Percentiles rank a stretch among this genome's conserved stretches.
These are phyloP conservation scores for Aphidius ervi DNA, from an alignment of 1,140 invertebrate species.

Conservation along the genomic window DNA sequence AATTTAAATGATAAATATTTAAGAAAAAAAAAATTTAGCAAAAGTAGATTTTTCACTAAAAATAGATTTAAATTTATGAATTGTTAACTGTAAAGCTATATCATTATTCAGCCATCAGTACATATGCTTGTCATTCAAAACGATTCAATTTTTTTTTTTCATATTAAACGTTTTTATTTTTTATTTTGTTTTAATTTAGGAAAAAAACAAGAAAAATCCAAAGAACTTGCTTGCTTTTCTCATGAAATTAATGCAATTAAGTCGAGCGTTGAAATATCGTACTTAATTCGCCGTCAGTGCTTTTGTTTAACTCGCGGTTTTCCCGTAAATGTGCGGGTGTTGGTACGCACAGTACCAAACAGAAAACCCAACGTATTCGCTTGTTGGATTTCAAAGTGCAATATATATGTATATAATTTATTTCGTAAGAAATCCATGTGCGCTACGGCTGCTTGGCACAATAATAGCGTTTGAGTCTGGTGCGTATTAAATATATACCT, in stretches of 20 bases:
- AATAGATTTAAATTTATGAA: no score
- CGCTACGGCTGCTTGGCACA: conserved; percentile 8
- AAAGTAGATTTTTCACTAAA: no score
- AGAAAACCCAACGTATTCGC: conserved; percentile 11
- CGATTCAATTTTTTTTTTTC: no score
- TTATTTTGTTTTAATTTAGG: no score
- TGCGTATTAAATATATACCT: conserved; percentile 1
- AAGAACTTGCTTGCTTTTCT: conserved; percentile 21
- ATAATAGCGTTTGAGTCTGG: conserved; percentile 10
- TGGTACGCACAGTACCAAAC: conserved; percentile 9
- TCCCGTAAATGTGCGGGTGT: conserved; percentile 15
- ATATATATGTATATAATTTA: conserved; percentile 16
- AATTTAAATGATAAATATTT: no score
- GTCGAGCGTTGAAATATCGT: conserved; percentile 43
- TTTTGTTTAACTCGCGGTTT: conserved; percentile 35
- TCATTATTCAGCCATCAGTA: no score
- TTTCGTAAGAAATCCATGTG: conserved; percentile 23
- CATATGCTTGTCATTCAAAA: no score
- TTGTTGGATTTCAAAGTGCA: conserved; percentile 20
- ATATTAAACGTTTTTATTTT: no score
- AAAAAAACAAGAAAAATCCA: conserved; percentile 13
- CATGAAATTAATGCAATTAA: conserved; percentile 37
- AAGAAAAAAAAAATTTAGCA: no score
- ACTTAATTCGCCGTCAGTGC: conserved; percentile 37
- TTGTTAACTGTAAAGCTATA: no score